Evolutionary conservation across 2,888 invertebrate genomes (phyloP).

Genomic region (Cheilosia urbana): DNA sequence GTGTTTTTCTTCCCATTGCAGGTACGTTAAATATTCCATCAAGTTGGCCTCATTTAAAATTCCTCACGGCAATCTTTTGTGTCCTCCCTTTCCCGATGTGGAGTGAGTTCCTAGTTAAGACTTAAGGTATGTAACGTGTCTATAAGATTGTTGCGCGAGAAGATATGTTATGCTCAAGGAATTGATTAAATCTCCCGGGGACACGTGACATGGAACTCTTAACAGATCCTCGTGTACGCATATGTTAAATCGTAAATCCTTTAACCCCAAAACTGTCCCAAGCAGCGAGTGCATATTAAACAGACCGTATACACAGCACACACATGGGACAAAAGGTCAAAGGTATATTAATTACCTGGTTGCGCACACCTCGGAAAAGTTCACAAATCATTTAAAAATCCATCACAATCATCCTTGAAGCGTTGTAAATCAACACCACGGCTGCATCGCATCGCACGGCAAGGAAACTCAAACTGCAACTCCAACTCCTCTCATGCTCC

Average conservation of each 20-base stretch:
- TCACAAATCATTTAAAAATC: constrained; percentile 70
- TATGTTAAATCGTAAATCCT: constrained; percentile 60
- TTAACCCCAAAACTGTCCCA: constrained; percentile 45
- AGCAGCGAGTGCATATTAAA: constrained; percentile 50
- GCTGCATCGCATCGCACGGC: neutral
- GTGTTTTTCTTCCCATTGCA: constrained; percentile 46
- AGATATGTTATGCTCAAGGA: constrained; percentile 48
- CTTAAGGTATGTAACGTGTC: neutral
- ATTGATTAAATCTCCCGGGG: constrained; percentile 71
- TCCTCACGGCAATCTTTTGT: constrained; percentile 59
- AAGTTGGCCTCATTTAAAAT: constrained; percentile 69
- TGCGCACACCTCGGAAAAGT: constrained; percentile 57
- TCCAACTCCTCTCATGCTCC: constrained; percentile 32
- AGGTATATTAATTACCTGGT: constrained; percentile 67
- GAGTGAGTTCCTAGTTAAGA: neutral
- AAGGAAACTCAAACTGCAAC: constrained; percentile 1
- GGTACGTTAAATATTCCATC: constrained; percentile 71
- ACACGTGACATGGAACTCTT: constrained; percentile 72
- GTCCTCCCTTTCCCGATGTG: neutral
- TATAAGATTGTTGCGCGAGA: constrained; percentile 23
- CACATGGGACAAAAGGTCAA: constrained; percentile 33
- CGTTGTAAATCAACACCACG: constrained; percentile 71
- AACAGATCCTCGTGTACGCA: constrained; percentile 53
- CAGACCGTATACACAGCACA: neutral
- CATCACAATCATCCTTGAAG: constrained; percentile 71